Evolutionary conservation across 37 sponge, comb jelly and placozoan species (phyloP), one percentile per base, ranked within the genome.

Genomic region (Halisarca cf. caerulea): DNA sequence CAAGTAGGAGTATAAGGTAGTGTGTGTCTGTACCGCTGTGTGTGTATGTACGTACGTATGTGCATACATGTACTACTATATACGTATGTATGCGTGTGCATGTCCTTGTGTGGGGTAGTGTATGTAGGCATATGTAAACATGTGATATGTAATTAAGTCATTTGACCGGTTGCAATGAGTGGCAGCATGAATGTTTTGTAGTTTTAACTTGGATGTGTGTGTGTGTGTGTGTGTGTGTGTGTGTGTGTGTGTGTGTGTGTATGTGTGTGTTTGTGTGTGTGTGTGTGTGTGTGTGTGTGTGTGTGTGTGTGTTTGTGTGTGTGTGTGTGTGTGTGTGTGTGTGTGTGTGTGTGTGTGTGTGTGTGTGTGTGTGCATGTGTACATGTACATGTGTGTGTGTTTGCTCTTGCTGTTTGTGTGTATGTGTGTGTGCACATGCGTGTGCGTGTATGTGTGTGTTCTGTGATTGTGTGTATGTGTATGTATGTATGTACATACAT

Each of bases 171-270:
- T 47, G 6, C 51, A 6, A 14, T 47, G 51, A 47, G 51, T 6
- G 66, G 34, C 36, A 33, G 33, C 58, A 25, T 25, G 66, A 18
- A 23, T n/a, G n/a, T 27, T 8, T 25, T 38, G 21, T 64, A 35
- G 23, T 58, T 38, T 6, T 38, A 4, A 15, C 15, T 21, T 58
- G 39, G 17, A 25, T 38, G 38, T 27, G n/a, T 58, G 39, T 68
- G 69, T 30, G 35, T 68, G 69, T 68, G 69, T 30, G 35, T 68
- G 69, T 68, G 69, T 32, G 69, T 68, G 69, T 68, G 69, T 68
- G 69, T 68, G 69, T 68, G 69, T 68, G 69, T 68, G 69, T 68
- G 69, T 68, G 69, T 68, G 69, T 68, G 69, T 68, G 69, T 68
- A 34, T 30, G 35, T 68, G 69, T 68, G 35, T 30, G 35, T 68